Percentiles rank a stretch among this genome's conserved stretches.
Conservation (phyloP, 2,888 invertebrate species). For the Cantharis nigra region DNA sequence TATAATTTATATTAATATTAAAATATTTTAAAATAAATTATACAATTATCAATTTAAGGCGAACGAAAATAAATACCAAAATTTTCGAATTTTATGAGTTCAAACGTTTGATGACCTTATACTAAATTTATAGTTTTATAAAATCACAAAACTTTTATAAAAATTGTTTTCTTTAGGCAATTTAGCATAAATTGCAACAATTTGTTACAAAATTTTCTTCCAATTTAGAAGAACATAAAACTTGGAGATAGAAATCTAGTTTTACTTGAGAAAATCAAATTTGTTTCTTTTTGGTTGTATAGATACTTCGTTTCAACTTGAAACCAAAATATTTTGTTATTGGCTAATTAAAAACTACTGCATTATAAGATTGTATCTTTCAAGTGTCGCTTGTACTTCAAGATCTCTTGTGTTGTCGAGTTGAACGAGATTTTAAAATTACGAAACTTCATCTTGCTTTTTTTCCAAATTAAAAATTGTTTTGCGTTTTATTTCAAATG, state of each 20-base stretch:
- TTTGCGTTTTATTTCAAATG: no score
- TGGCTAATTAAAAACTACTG: not conserved
- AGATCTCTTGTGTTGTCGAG: not conserved
- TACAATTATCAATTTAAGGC: no score
- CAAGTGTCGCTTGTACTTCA: not conserved
- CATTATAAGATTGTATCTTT: not conserved
- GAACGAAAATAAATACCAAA: no score
- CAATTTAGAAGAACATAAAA: not conserved
- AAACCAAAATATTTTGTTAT: not conserved
- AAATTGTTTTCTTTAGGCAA: not conserved
- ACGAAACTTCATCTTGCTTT: not conserved
- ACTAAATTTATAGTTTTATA: not conserved
- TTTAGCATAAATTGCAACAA: not conserved
- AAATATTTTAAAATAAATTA: no score
- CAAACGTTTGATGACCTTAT: no score
- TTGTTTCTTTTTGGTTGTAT: not conserved
- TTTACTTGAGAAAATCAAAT: not conserved
- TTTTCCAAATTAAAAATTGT: not conserved
- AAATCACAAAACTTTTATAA: not conserved
- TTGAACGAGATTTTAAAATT: not conserved
- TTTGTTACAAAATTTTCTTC: not conserved
- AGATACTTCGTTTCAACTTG: not conserved
- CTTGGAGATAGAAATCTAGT: not conserved
- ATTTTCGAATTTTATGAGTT: no score
- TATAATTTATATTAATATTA: no score